Evolutionary conservation across 2,888 invertebrate genomes (phyloP), one percentile per base, ranked within the genome.

Genomic region (Nowickia ferox): DNA sequence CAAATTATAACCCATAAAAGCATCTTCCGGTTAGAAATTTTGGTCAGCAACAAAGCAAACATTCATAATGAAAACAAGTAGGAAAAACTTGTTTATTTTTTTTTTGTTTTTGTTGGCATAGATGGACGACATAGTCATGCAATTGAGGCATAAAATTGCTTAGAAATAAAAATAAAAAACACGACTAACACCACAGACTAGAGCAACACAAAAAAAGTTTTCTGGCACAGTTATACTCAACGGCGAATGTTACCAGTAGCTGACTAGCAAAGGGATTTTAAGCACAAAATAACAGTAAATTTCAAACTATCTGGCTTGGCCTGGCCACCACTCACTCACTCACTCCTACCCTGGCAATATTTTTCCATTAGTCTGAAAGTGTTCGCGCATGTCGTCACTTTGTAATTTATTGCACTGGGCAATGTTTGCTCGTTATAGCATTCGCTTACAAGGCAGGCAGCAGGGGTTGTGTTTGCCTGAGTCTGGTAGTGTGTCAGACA

Each of bases 311-410:
- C 11, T 42, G 61, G 38, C 17, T 40, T 53, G 68, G 13, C 40
- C 57, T n/a, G n/a, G 53, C 42, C 68, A 63, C n/a, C 13, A 19
- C 22, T 19, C n/a, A 40, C 22, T 53, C 0, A 30, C 30, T 40
- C 30, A 38, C 9, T 9, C 5, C 65, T 65, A 40, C 44, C 53
- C 9, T 19, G 2, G 4, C 63, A 63, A 22, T 51, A 74, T 30
- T 55, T 30, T 55, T 63, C 51, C 51, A 72, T 68, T 22, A 44
- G 13, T 59, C 19, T 63, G 46, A 40, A 69, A 71, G 69, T 84
- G 75, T 57, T 79, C 84, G 85, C 85, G 77, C 85, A 82, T 85
- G 85, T 82, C 81, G 85, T 69, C 85, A 82, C 82, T 81, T 30
- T 74, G 77, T 74, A 57, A 85, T 81, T 82, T 82, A 82, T 82